These are phyloP conservation scores for Psococerastis gibbosa DNA, from an alignment of 2,888 invertebrate genomes.

Conservation along the genomic window DNA sequence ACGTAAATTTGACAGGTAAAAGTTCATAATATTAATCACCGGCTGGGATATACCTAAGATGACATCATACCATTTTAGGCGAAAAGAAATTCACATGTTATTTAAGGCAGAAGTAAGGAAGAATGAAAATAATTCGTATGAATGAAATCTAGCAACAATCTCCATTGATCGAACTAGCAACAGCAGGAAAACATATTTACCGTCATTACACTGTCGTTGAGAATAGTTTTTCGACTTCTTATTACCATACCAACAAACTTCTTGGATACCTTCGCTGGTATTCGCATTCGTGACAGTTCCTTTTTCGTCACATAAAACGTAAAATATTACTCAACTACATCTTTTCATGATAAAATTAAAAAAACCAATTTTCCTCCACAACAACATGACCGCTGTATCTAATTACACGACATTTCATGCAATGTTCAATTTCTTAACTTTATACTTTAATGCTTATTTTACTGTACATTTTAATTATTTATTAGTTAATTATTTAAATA, in stretches of 20 bases:
- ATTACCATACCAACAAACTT: conserved; percentile 75
- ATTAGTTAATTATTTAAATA: too few relatives aligned
- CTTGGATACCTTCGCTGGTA: conserved; percentile 59
- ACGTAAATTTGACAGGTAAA: too few relatives aligned
- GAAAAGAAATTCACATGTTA: too few relatives aligned
- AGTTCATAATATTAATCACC: too few relatives aligned
- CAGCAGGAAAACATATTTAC: conserved; percentile 27
- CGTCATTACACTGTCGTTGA: conserved; percentile 77
- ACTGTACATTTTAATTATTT: too few relatives aligned
- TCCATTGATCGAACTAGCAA: conserved; percentile 6
- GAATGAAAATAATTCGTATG: too few relatives aligned
- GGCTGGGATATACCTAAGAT: too few relatives aligned
- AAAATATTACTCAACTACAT: background rate
- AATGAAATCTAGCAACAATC: background rate
- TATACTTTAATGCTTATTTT: too few relatives aligned
- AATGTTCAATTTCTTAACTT: background rate
- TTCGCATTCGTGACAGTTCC: conserved; percentile 22
- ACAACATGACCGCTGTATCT: background rate
- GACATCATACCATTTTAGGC: too few relatives aligned
- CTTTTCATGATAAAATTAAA: too few relatives aligned
- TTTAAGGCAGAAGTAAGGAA: too few relatives aligned
- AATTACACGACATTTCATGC: background rate
- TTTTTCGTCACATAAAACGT: background rate
- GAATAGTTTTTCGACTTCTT: conserved; percentile 67
- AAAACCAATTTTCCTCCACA: background rate